Evolutionary conservation across 2,888 invertebrate genomes (phyloP).

Genomic region (Augochlorella aurata): DNA sequence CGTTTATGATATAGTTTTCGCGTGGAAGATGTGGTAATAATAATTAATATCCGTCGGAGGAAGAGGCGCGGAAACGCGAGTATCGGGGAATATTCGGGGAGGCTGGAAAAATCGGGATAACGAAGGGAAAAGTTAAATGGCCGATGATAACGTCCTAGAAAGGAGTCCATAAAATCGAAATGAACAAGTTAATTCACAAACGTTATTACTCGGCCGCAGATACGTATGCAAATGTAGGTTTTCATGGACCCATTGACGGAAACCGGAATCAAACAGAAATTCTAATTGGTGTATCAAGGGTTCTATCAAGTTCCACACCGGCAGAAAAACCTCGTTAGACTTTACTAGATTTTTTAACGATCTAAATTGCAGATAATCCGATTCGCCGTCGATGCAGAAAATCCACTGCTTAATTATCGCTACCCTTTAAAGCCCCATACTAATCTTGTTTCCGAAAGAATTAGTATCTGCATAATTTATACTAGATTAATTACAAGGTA

Average conservation of each 20-base stretch:
- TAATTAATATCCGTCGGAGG: no score
- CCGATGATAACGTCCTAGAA: neutral
- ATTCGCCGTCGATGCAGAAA: neutral
- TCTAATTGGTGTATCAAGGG: neutral
- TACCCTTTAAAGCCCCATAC: neutral
- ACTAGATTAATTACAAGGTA: neutral
- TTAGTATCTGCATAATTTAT: neutral
- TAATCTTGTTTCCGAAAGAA: neutral
- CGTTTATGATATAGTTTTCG: no score
- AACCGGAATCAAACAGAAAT: neutral
- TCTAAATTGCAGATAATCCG: neutral
- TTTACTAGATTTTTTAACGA: neutral
- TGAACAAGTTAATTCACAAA: neutral
- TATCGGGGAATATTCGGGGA: neutral
- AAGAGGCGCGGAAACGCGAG: neutral
- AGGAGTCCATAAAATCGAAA: neutral
- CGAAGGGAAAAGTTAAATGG: neutral
- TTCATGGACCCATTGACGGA: conserved; percentile 2
- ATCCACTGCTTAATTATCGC: neutral
- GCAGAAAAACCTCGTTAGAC: neutral
- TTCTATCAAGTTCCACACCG: neutral
- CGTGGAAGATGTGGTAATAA: no score
- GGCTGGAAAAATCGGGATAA: neutral
- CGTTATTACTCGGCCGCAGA: neutral
- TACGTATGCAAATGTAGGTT: neutral